phyloP scores from a whole-genome alignment of 2,797 vertebrate species.

The Brachyalestes nurse region DNA sequence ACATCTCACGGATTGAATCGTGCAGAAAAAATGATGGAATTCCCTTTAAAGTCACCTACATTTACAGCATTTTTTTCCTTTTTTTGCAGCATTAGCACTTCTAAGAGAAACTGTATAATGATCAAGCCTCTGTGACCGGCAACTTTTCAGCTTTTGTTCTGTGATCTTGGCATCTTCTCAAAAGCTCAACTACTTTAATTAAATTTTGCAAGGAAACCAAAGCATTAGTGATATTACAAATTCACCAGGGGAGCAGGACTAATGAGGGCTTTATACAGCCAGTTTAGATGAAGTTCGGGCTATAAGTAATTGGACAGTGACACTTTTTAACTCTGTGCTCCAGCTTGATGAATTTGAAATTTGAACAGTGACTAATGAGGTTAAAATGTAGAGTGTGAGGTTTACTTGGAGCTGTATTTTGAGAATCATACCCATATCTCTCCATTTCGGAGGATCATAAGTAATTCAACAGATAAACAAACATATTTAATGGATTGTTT shows the following conservation, averaged over 20 bases:
- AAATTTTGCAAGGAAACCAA: neutral
- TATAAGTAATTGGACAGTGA: neutral
- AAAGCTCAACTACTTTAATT: slow-evolving; percentile 12
- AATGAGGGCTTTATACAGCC: neutral
- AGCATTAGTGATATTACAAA: neutral
- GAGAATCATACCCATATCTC: neutral
- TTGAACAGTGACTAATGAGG: neutral
- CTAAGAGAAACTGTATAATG: neutral
- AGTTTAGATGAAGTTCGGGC: neutral
- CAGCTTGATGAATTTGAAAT: neutral
- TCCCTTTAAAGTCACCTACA: neutral
- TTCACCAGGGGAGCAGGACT: too few relatives aligned
- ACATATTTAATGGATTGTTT: neutral
- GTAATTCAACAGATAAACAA: neutral
- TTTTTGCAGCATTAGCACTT: neutral
- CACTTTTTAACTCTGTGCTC: neutral
- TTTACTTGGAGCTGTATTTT: neutral
- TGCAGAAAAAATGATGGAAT: neutral
- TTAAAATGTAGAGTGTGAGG: neutral
- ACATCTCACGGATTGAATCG: slow-evolving; percentile 3
- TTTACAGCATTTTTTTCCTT: too few relatives aligned
- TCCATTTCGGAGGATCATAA: neutral
- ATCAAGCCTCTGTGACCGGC: neutral
- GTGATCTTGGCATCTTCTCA: slow-evolving; percentile 1
- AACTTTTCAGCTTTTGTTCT: neutral